Base-by-base conservation (phyloP, 2,797 vertebrate species). In the Lutjanus argentimaculatus region DNA sequence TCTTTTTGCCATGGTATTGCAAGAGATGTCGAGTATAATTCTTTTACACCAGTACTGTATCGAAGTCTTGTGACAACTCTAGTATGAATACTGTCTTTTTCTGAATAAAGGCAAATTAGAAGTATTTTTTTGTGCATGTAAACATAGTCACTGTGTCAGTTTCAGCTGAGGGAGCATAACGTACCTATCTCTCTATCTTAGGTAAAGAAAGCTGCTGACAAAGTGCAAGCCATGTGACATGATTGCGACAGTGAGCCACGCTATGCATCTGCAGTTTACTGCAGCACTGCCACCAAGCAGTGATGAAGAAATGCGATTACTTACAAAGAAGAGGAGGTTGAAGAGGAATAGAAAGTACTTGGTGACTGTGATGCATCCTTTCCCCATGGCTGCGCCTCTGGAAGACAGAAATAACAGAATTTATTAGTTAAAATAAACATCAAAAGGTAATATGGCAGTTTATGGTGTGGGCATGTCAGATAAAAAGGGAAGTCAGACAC, bases 271-370 rank as follows among this genome's bases (percentile, higher is more conserved):
- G 19, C 46, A 46, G 12, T n/a, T 36, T 42, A 21, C 1, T 69
- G 48, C 65, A 65, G 52, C 40, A 59, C 0, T 6, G 48, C 30
- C 46, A 46, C 3, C 1, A 30, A 52, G 11, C 13, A 42, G 7
- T 22, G 48, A 83, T 72, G 12, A 89, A 75, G n/a, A 77, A 72
- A 74, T 36, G 15, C 0, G 22, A 56, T 49, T 66, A 96, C 96
- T 96, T 94, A 96, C 96, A 85, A 96, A 96, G 88, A 96, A 96
- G 67, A 96, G 91, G 63, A 96, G 94, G 88, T 96, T 96, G 94
- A 96, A 96, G 87, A 96, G 93, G 88, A 96, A 96, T 7, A 96
- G 90, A 90, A 96, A 96, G 85, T 96, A 96, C 87, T 96, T 96
- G 88, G 93, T 95, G 72, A 94, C 95, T 13, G 94, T 86, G 82